phyloP scores from a whole-genome alignment of 1,140 invertebrate genomes.

The Drosophila pachea region DNA sequence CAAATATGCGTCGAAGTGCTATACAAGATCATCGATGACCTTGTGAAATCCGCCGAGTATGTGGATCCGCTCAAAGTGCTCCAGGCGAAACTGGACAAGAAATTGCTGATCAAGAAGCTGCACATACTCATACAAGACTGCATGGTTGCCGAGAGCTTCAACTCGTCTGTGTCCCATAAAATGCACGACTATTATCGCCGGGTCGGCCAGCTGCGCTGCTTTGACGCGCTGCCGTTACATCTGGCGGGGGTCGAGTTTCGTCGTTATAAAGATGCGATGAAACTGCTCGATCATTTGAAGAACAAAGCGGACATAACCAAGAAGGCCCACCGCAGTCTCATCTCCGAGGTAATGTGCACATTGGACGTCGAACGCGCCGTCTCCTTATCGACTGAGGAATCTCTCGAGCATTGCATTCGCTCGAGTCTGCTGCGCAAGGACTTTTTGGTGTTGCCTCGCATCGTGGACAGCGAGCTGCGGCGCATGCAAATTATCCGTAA shows the following conservation, averaged over 20 bases:
- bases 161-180: constrained; percentile 11
- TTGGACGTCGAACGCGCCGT: constrained; percentile 16
- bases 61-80: constrained; percentile 9
- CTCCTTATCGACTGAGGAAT: background rate
- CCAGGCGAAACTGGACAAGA: constrained; percentile 14
- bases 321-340: background rate
- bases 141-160: background rate
- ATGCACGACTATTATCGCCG: constrained; percentile 35
- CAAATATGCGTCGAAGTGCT: constrained; percentile 15
- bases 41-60: constrained; percentile 11
- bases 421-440: constrained; percentile 18
- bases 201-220: constrained; percentile 3
- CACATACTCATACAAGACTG: background rate
- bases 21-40: constrained; percentile 1
- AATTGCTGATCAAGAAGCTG: constrained; percentile 4
- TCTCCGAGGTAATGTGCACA: constrained; percentile 1
- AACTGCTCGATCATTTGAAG: constrained; percentile 15
- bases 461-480: constrained; percentile 21
- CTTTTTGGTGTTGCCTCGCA: constrained; percentile 3
- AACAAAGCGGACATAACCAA: constrained; percentile 6
- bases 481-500: constrained; percentile 30
- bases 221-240: too few relatives aligned
- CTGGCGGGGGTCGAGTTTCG: too few relatives aligned
- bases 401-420: constrained; percentile 13
- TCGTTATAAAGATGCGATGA: constrained; percentile 3